These are phyloP conservation scores for Halcyon smyrnensis DNA, from an alignment of 2,797 vertebrate genomes.

Conservation along the genomic window DNA sequence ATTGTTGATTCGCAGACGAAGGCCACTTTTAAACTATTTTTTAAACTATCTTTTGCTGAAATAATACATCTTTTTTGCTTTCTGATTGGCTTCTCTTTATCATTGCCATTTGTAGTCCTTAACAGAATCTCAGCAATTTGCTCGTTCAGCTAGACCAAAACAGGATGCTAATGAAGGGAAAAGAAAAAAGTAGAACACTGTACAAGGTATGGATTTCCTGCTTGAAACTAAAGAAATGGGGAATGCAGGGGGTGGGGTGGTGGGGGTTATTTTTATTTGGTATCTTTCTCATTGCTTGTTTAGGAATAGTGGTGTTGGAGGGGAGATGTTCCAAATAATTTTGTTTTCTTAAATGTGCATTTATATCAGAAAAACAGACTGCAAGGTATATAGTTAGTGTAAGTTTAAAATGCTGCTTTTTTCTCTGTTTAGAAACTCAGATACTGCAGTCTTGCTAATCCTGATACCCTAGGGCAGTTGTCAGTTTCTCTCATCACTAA, in stretches of 20 bases:
- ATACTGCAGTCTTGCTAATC: not conserved
- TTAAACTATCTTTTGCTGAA: not conserved
- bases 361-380: not conserved
- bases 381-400: not conserved
- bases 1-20: not conserved
- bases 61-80: not conserved
- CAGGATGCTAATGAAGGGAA: conserved; percentile 83
- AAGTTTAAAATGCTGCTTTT: not conserved
- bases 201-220: conserved; percentile 70
- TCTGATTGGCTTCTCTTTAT: not conserved
- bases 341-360: not conserved
- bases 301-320: not conserved
- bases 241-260: not conserved
- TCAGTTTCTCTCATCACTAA: not conserved
- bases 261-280: not conserved
- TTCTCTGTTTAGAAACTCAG: not conserved
- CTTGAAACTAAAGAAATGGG: not conserved
- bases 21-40: not conserved
- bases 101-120: conserved; percentile 75
- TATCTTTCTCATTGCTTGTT: not conserved
- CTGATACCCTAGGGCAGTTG: not conserved
- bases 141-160: conserved; percentile 95
- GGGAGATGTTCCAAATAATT: not conserved
- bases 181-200: conserved; percentile 71
- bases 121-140: conserved; percentile 90